Percentiles rank a stretch among this genome's conserved stretches.
Conservation (phyloP, 2,888 invertebrate species). For the Invenusta paracnida region DNA sequence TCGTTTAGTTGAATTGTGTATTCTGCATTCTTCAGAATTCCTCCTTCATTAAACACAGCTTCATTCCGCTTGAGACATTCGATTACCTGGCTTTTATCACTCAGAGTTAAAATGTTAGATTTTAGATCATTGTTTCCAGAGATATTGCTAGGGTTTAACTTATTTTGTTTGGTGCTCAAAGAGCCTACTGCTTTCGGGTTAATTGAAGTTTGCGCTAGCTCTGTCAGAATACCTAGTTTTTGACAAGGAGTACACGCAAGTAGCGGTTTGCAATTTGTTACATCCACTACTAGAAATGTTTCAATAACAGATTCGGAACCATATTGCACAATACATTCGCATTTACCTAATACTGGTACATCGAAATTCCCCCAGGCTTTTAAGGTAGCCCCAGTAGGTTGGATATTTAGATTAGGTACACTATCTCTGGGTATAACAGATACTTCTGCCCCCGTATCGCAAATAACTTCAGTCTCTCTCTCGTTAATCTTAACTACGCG, state of each 20-base stretch:
- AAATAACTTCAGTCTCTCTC: not conserved
- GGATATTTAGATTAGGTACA: not conserved
- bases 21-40: not conserved
- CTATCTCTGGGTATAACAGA: not conserved
- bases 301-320: too few species aligned
- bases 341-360: not conserved
- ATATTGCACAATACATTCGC: not conserved
- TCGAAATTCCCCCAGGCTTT: conserved; percentile 12
- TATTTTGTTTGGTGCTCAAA: not conserved
- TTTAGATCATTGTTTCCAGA: not conserved
- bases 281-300: not conserved
- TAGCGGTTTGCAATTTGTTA: not conserved
- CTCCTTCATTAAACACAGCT: not conserved
- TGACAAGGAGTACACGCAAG: not conserved
- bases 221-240: not conserved
- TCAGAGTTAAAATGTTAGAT: not conserved
- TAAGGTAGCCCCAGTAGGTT: not conserved
- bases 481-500: not conserved
- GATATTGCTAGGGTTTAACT: not conserved
- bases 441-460: conserved; percentile 2
- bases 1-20: not conserved
- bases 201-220: not conserved
- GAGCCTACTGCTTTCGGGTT: not conserved
- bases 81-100: not conserved
- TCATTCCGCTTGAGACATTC: not conserved